phyloP scores from a whole-genome alignment of 1,140 invertebrate genomes.

The Neodiprion fabricii region DNA sequence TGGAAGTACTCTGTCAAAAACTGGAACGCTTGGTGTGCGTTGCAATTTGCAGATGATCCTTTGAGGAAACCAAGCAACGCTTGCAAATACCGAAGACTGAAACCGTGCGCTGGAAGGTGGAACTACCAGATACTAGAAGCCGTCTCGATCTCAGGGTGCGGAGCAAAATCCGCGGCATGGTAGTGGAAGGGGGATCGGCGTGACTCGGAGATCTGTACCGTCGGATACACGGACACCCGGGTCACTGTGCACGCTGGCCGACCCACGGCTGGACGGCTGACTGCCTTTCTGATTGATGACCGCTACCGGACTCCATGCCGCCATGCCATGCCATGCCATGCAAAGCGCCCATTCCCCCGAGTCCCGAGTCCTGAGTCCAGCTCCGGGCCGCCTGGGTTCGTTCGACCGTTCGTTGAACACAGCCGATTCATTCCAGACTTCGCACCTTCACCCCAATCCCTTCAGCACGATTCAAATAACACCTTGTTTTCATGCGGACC shows the following conservation, averaged over 20 bases:
- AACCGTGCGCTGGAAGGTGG: too few relatives aligned
- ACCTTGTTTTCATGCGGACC: neutral
- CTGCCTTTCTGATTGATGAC: conserved; percentile 60
- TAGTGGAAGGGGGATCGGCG: neutral
- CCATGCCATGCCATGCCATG: conserved; percentile 34
- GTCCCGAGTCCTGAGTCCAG: neutral
- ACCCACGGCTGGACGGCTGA: conserved; percentile 54
- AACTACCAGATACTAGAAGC: too few relatives aligned
- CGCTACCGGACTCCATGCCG: conserved; percentile 57
- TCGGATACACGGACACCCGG: conserved; percentile 1
- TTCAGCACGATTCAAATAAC: conserved; percentile 8
- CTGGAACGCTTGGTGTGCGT: too few relatives aligned
- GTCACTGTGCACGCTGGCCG: conserved; percentile 39
- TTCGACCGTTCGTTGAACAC: conserved; percentile 1
- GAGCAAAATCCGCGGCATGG: too few relatives aligned
- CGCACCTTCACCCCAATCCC: conserved; percentile 9
- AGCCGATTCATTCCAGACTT: conserved; percentile 12
- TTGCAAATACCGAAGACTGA: too few relatives aligned
- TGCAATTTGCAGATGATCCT: too few relatives aligned
- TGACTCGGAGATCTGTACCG: conserved; percentile 6
- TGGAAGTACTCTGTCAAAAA: too few relatives aligned
- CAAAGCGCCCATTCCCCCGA: neutral
- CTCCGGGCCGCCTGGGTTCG: neutral
- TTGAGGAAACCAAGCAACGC: too few relatives aligned
- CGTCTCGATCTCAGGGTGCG: too few relatives aligned